Evolutionary conservation across 2,113 vertebrate species (phyloP), one percentile per base, ranked within the genome.

Genomic region (Platysteira castanea): DNA sequence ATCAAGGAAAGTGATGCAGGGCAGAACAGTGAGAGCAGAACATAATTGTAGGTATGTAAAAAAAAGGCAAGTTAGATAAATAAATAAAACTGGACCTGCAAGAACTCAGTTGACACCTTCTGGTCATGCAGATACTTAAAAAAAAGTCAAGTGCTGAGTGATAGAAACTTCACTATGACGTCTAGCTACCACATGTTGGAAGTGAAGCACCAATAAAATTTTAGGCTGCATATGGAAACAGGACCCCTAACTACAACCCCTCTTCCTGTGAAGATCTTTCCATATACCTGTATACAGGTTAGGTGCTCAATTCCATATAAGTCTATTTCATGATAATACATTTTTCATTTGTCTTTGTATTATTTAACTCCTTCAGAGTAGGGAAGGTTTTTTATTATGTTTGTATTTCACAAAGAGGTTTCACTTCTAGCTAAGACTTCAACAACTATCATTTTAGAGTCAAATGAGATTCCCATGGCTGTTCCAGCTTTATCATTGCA

Each of bases 271-370:
- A 56, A 77, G 33, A 73, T 28, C 21, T 50, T 94, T 33, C 69
- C 0, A 0, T 47, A 44, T 1, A 1, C 18, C 23, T 70, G 11
- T 49, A 63, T 9, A 26, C 17, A 46, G 23, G 15, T 54, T 47
- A 89, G 33, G 15, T n/a, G 44, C 60, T 88, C 41, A 82, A 60
- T 22, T 81, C 44, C 39, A 37, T 28, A 4, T 12, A 44, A 79
- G 15, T 53, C 47, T 73, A 16, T 47, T 85, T 49, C 3, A 44
- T 56, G 24, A 30, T 35, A 86, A 53, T 11, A 81, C 13, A 61
- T 88, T 73, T 65, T 87, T 37, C 28, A 85, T 22, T 49, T 50
- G 30, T 33, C 19, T 15, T 90, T 76, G 13, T 50, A 67, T 69
- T 76, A 70, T 50, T 91, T 80, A 77, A 92, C 49, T 83, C 64